Conservation (phyloP, 1,140 invertebrate species). For the Asobara japonica region DNA sequence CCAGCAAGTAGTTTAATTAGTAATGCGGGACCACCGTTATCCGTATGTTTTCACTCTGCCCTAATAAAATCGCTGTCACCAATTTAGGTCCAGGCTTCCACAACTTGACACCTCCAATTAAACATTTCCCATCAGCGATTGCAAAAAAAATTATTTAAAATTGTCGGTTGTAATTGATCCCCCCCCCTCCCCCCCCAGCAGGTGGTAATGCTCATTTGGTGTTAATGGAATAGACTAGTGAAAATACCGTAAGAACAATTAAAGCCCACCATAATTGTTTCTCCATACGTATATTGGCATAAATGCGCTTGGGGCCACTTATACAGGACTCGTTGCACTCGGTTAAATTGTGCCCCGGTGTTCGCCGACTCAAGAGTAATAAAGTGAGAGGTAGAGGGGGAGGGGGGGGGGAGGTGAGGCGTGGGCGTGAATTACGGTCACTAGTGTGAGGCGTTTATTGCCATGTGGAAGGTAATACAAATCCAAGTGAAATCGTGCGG, state of each 20-base stretch:
- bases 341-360: not conserved
- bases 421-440: conserved; percentile 24
- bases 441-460: conserved; percentile 1
- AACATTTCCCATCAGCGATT: too few relatives aligned
- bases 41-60: too few relatives aligned
- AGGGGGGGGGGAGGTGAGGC: not conserved
- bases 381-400: not conserved
- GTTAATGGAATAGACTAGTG: not conserved
- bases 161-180: too few relatives aligned
- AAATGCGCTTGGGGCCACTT: not conserved
- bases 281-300: conserved; percentile 1
- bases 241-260: conserved; percentile 17
- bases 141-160: too few relatives aligned
- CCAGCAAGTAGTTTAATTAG: too few relatives aligned
- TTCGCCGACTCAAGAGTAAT: not conserved
- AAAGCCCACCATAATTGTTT: conserved; percentile 14
- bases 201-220: not conserved
- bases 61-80: too few relatives aligned
- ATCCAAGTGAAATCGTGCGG: conserved; percentile 21
- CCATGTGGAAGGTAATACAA: conserved; percentile 15
- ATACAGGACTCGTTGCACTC: not conserved
- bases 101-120: too few relatives aligned
- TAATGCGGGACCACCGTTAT: too few relatives aligned
- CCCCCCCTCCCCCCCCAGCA: too few relatives aligned
- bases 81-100: too few relatives aligned